These are phyloP conservation scores for Luperina testacea DNA, from an alignment of 2,888 invertebrate species.

Conservation along the genomic window DNA sequence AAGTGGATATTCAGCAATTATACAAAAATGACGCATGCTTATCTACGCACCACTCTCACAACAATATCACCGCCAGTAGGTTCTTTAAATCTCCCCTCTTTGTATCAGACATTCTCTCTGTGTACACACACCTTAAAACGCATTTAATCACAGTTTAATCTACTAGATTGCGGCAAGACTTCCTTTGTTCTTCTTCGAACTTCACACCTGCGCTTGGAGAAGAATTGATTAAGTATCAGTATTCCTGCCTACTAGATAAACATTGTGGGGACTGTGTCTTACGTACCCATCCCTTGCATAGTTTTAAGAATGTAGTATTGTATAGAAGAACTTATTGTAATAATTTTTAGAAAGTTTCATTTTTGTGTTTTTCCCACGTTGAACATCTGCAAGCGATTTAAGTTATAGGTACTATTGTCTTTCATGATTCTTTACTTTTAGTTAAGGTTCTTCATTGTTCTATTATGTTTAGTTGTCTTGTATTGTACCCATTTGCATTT, in stretches of 20 bases:
- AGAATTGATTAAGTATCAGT: slow-evolving; percentile 39
- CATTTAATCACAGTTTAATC: slow-evolving; percentile 84
- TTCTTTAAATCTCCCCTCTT: background rate
- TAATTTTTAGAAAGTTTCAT: too few relatives aligned
- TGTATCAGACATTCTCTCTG: background rate
- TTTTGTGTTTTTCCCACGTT: too few relatives aligned
- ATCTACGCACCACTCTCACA: background rate
- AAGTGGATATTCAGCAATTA: background rate
- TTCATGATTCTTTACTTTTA: too few relatives aligned
- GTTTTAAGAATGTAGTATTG: too few relatives aligned
- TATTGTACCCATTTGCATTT: too few relatives aligned
- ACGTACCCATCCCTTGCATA: too few relatives aligned
- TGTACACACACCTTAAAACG: slow-evolving; percentile 69
- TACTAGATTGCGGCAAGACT: slow-evolving; percentile 75
- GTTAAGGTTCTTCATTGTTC: too few relatives aligned
- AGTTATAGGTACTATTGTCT: too few relatives aligned
- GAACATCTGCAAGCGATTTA: too few relatives aligned
- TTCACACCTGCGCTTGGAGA: slow-evolving; percentile 42
- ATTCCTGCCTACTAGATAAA: background rate
- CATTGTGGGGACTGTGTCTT: too few relatives aligned
- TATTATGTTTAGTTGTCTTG: too few relatives aligned
- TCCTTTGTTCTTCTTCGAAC: slow-evolving; percentile 64
- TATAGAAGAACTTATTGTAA: too few relatives aligned
- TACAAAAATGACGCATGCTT: background rate
- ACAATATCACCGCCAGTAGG: background rate